These are phyloP conservation scores for Drosophila koepferae DNA, from an alignment of 2,888 invertebrate species.

Conservation along the genomic window DNA sequence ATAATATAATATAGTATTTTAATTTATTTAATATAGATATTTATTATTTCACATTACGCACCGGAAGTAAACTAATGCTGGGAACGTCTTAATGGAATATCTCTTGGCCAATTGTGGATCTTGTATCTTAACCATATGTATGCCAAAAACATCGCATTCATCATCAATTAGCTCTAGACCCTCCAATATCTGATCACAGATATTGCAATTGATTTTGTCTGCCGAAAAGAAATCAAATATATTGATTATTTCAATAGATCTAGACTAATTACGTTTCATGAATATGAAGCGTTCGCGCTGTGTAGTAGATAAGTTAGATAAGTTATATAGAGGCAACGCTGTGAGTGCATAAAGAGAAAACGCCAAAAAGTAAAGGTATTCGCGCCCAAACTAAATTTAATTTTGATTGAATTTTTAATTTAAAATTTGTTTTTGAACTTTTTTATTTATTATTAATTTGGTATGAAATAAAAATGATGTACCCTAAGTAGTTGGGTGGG, in stretches of 20 bases:
- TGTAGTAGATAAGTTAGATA: constrained; percentile 32
- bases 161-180: constrained; percentile 95
- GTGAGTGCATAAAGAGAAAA: constrained; percentile 67
- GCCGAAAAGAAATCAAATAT: background rate
- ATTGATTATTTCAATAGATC: background rate
- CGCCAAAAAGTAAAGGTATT: constrained; percentile 83
- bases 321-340: constrained; percentile 46
- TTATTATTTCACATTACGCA: constrained; percentile 82
- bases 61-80: constrained; percentile 95
- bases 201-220: constrained; percentile 96
- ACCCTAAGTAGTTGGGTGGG: background rate
- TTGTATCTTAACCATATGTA: constrained; percentile 96
- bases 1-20: background rate
- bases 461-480: background rate
- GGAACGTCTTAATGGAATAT: constrained; percentile 97
- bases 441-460: background rate
- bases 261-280: background rate
- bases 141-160: constrained; percentile 96
- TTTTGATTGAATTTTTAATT: background rate
- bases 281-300: constrained; percentile 40
- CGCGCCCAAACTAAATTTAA: constrained; percentile 82
- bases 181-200: constrained; percentile 95
- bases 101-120: constrained; percentile 96
- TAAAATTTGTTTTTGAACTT: background rate
- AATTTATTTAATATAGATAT: background rate